Percentiles rank a stretch among this genome's conserved stretches.
Evolutionary conservation across 2,113 vertebrate species (phyloP).

Genomic region (Egretta garzetta): DNA sequence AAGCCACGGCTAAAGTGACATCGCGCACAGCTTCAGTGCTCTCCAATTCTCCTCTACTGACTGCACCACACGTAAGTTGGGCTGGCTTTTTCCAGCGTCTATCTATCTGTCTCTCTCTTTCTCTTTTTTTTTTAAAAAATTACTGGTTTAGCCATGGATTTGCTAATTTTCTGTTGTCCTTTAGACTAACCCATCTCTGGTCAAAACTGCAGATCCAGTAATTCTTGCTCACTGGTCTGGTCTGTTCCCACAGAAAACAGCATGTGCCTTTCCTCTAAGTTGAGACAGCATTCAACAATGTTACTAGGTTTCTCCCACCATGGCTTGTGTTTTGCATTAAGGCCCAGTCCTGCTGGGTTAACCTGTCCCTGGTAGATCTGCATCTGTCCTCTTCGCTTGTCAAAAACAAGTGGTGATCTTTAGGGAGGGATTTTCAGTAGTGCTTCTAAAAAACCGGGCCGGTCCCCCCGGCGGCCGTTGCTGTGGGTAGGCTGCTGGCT

Average conservation of each 20-base stretch:
- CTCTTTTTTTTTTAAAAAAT: not conserved
- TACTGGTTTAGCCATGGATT: not conserved
- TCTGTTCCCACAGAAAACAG: not conserved
- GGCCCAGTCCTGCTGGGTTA: not conserved
- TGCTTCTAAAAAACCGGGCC: too few relatives aligned
- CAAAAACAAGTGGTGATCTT: not conserved
- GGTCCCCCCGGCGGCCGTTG: too few relatives aligned
- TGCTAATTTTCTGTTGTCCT: not conserved
- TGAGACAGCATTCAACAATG: not conserved
- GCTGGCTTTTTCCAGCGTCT: not conserved
- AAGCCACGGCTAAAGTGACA: conserved; percentile 77
- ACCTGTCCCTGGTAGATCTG: not conserved
- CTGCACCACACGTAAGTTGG: conserved; percentile 89
- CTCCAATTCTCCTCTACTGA: conserved; percentile 94
- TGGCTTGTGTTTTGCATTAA: not conserved
- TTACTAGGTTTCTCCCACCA: not conserved
- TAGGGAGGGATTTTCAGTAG: not conserved
- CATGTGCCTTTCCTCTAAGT: not conserved
- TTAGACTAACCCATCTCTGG: not conserved
- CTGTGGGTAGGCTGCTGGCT: too few relatives aligned
- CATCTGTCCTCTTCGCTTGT: not conserved
- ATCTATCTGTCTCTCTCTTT: rapidly evolving
- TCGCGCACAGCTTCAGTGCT: conserved; percentile 83
- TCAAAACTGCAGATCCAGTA: conserved; percentile 6
- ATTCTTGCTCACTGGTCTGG: not conserved